phyloP scores from a whole-genome alignment of 1,140 invertebrate genomes.

The Panagrolaimus sp. region DNA sequence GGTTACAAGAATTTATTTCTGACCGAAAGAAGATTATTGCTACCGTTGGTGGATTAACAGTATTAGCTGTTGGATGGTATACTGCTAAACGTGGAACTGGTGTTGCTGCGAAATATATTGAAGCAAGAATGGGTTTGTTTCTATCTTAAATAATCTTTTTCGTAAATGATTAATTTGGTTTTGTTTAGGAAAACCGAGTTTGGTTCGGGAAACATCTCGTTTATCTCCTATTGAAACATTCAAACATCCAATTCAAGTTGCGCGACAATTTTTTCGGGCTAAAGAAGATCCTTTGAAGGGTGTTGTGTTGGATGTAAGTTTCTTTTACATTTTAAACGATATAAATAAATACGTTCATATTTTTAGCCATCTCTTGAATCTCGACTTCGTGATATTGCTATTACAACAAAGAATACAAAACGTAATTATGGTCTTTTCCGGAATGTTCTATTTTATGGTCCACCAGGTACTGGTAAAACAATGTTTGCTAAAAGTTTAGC shows the following conservation, averaged over 20 bases:
- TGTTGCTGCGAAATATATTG: conserved; percentile 78
- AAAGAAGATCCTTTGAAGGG: conserved; percentile 81
- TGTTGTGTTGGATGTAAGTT: conserved; percentile 71
- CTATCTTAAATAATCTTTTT: no score
- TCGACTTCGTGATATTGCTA: conserved; percentile 84
- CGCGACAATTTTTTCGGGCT: conserved; percentile 63
- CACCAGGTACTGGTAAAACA: conserved; percentile 89
- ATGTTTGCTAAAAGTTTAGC: conserved; percentile 86
- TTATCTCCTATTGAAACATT: conserved; percentile 78
- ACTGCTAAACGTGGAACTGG: conserved; percentile 85
- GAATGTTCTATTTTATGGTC: conserved; percentile 96
- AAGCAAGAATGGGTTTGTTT: conserved; percentile 65
- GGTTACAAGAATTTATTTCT: conserved; percentile 77
- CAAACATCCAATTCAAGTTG: conserved; percentile 71
- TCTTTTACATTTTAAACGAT: neutral
- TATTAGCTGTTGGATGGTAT: conserved; percentile 86
- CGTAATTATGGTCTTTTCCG: conserved; percentile 83
- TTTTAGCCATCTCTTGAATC: conserved; percentile 79
- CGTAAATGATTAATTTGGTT: no score
- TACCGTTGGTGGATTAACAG: conserved; percentile 77
- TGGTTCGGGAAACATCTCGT: conserved; percentile 91
- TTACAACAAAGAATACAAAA: conserved; percentile 94
- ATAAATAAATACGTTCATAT: neutral
- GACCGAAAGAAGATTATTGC: conserved; percentile 90
- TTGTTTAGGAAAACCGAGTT: conserved; percentile 75